Evolutionary conservation across 2,113 vertebrate species (phyloP).

Genomic region (Seriola aureovittata): DNA sequence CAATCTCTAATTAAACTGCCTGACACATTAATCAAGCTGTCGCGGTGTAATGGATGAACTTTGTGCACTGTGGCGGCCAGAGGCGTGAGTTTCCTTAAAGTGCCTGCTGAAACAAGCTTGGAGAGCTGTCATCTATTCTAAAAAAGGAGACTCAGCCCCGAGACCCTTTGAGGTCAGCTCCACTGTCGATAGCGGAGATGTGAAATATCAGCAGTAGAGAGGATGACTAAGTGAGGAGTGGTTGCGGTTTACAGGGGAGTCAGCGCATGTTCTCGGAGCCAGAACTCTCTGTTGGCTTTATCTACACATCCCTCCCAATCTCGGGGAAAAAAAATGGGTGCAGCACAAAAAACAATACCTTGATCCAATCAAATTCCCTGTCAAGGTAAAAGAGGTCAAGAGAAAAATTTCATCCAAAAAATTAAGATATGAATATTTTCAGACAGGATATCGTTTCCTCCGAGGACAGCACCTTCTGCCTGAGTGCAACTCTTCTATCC

Average conservation of each 20-base stretch:
- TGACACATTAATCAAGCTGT: constrained; percentile 57
- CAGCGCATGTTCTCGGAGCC: not conserved
- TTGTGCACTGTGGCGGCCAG: not conserved
- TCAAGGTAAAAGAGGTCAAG: not conserved
- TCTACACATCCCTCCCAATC: not conserved
- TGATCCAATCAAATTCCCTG: not conserved
- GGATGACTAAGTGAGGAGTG: not conserved
- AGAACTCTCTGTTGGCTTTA: not conserved
- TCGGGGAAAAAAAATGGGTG: not conserved
- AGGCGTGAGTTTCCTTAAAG: constrained; percentile 20
- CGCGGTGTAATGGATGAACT: constrained; percentile 43
- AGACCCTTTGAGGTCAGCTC: constrained; percentile 31
- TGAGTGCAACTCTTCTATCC: not conserved
- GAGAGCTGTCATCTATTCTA: constrained; percentile 24
- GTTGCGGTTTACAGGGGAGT: constrained; percentile 1
- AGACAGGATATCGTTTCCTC: not conserved
- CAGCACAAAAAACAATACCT: not conserved
- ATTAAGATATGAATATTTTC: not conserved
- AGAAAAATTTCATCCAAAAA: not conserved
- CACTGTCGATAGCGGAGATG: not conserved
- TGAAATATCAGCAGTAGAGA: constrained; percentile 20
- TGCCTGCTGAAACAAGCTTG: constrained; percentile 21
- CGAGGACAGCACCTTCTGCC: not conserved
- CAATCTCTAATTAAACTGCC: constrained; percentile 62
- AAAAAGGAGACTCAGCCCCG: not conserved